These are phyloP conservation scores for Hydrocynus forskahlii DNA, from an alignment of 2,797 vertebrate species.

Conservation along the genomic window DNA sequence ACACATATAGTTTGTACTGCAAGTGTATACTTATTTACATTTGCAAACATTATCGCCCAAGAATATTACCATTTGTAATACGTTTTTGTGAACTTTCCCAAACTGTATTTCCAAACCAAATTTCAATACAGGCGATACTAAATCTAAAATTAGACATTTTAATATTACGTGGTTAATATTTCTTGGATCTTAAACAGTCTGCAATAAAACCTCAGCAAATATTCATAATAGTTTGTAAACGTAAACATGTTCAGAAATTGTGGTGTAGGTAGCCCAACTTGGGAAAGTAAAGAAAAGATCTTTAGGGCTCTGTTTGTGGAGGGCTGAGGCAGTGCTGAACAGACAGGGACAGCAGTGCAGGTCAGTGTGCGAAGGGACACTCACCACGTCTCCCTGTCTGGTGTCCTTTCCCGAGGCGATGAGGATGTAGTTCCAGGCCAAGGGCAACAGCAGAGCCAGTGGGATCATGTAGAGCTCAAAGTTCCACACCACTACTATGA, in stretches of 20 bases:
- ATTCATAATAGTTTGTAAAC: neutral
- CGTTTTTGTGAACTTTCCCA: neutral
- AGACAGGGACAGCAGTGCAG: constrained; percentile 44
- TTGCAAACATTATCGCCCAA: neutral
- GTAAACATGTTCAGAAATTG: neutral
- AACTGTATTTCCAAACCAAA: too few species aligned
- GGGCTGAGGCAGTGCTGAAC: constrained; percentile 49
- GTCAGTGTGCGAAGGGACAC: constrained; percentile 55
- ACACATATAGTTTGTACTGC: too few species aligned
- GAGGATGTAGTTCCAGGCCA: constrained; percentile 96
- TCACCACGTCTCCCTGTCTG: constrained; percentile 89
- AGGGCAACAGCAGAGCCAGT: constrained; percentile 85
- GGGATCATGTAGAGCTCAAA: constrained; percentile 99
- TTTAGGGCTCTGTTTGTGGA: constrained; percentile 23
- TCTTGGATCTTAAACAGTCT: neutral
- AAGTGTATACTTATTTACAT: neutral
- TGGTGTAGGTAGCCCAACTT: neutral
- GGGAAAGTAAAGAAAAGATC: neutral
- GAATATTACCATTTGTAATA: neutral
- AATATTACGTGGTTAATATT: neutral
- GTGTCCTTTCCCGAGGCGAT: constrained; percentile 93
- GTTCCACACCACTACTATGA: constrained; percentile 96
- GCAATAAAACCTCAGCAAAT: neutral
- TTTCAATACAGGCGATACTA: neutral
- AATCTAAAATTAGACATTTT: neutral